Conservation (phyloP, 2,113 vertebrate genomes). For the Daubentonia madagascariensis region DNA sequence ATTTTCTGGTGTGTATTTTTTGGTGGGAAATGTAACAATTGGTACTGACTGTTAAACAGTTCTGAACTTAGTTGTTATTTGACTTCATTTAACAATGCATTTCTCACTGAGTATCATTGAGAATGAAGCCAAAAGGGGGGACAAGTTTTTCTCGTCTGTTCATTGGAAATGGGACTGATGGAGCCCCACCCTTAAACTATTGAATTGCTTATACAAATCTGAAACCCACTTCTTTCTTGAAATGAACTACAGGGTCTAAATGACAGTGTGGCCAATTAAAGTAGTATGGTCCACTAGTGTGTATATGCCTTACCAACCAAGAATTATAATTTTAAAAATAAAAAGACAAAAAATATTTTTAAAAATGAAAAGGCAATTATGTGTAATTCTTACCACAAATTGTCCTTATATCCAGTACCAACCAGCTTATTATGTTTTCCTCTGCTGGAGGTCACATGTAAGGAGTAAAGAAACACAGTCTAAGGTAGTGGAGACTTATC, state of each 20-base stretch:
- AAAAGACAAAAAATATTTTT: background rate
- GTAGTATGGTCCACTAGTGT: background rate
- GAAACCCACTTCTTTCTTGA: constrained; percentile 1
- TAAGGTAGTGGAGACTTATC: background rate
- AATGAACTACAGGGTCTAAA: background rate
- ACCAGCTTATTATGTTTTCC: background rate
- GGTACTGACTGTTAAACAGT: constrained; percentile 58
- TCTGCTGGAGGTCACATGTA: background rate
- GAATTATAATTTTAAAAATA: background rate
- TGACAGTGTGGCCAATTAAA: background rate
- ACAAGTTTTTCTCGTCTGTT: background rate
- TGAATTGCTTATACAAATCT: constrained; percentile 12
- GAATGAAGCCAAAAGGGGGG: background rate
- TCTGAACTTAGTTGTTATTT: constrained; percentile 21
- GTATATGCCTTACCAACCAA: background rate
- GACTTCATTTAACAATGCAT: background rate
- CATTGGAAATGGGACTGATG: constrained; percentile 7
- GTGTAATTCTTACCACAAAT: background rate
- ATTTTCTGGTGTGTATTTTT: constrained; percentile 65
- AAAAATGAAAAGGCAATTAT: background rate
- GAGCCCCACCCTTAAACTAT: constrained; percentile 12
- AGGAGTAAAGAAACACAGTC: background rate
- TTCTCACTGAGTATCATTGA: constrained; percentile 14
- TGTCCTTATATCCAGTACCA: background rate
- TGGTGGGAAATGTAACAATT: constrained; percentile 53